Base-by-base conservation (phyloP, 2,113 vertebrate genomes). In the Larimichthys crocea region DNA sequence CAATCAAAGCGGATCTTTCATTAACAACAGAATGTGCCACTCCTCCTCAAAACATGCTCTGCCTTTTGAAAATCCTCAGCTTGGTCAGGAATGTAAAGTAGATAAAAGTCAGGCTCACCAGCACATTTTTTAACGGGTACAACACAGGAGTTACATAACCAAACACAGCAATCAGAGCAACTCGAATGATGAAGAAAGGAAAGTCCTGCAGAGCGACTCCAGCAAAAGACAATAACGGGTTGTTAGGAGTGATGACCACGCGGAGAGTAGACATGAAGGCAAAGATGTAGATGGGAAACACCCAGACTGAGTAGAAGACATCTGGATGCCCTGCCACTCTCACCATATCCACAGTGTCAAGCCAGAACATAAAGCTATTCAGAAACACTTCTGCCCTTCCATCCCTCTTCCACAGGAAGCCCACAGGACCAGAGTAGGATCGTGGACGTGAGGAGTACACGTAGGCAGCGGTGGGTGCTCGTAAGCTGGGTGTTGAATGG, bases 281-380 rank as follows among this genome's bases (percentile, higher is more conserved):
- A 4, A 96, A 60, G 53, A 96, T 90, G 76, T 95, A 96, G 46
- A 96, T 70, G 0, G 95, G 95, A 62, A 95, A 96, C 20, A 95
- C 61, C 96, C 96, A 97, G 59, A 8, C 76, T 0, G 96, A 95
- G 74, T 61, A 91, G 87, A 93, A 96, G 73, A 97, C 80, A 0
- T 2, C 0, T 0, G 79, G 74, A 19, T 91, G 74, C 19, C 94
- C 94, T 0, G 91, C 93, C 35, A 95, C 92, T 17, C 96, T 91
- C 29, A 97, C 57, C 94, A 97, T 92, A 78, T 97, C 96, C 56
- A 93, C 86, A 0, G 96, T 96, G 90, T 97, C 96, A 0, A 95
- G 79, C 96, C 96, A 97, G 81, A 93, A 91, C 61, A 96, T 16
- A 53, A 97, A 96, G 69, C 89, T 86, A 29, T 92, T 82, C 48